phyloP scores from a whole-genome alignment of 1,140 invertebrate genomes.

The Planococcus citri region DNA sequence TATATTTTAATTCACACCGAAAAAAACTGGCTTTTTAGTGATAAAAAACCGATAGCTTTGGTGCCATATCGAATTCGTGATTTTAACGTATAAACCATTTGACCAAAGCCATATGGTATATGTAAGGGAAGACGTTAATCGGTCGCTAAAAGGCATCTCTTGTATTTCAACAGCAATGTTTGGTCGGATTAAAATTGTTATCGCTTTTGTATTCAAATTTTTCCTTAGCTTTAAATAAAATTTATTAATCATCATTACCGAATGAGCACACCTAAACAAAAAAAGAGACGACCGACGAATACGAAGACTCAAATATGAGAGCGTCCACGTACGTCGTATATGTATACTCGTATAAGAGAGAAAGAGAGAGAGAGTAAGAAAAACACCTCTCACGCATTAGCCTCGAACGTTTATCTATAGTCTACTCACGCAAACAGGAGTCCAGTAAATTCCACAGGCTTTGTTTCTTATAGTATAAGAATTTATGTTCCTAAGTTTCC shows the following conservation, averaged over 20 bases:
- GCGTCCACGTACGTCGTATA: not conserved
- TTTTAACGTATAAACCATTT: not conserved
- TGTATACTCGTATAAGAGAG: too few species aligned
- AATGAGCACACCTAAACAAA: not conserved
- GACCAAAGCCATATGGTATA: not conserved
- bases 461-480: conserved; percentile 15
- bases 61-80: not conserved
- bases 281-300: not conserved
- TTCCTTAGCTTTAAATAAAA: not conserved
- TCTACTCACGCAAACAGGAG: conserved; percentile 15
- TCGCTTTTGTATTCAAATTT: conserved; percentile 1
- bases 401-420: not conserved
- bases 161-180: not conserved
- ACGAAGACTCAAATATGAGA: not conserved
- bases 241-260: not conserved
- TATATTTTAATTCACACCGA: too few species aligned
- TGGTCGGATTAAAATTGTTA: not conserved
- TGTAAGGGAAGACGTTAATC: not conserved
- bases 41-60: too few species aligned
- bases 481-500: conserved; percentile 16
- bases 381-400: conserved; percentile 6
- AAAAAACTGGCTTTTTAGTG: too few species aligned
- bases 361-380: not conserved
- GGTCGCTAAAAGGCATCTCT: not conserved
- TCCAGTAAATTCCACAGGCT: conserved; percentile 13